These are phyloP conservation scores for Paraescarpia echinospica DNA, from an alignment of 1,140 invertebrate genomes.

Conservation along the genomic window DNA sequence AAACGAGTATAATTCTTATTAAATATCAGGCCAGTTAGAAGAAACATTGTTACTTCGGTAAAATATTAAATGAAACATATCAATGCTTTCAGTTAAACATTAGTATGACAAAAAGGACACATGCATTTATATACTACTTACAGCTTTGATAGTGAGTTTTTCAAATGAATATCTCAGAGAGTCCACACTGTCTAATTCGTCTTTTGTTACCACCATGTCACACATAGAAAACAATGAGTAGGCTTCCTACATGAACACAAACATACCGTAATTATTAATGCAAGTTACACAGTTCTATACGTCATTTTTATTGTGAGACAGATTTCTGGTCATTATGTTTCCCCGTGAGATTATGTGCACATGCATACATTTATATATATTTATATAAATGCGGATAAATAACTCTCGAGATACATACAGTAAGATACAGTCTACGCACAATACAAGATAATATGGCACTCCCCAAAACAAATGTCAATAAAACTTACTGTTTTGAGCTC, in stretches of 20 bases:
- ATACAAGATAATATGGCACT: too few species aligned
- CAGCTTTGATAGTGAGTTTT: slow-evolving; percentile 65
- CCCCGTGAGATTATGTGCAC: too few species aligned
- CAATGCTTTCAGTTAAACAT: neutral
- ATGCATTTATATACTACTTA: neutral
- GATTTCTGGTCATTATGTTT: too few species aligned
- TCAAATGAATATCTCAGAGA: slow-evolving; percentile 88
- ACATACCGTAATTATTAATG: neutral
- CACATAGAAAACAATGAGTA: slow-evolving; percentile 88
- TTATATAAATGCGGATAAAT: too few species aligned
- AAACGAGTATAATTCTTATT: too few species aligned
- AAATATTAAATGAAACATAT: neutral
- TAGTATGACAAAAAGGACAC: neutral
- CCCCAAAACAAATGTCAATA: too few species aligned
- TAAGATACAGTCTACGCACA: too few species aligned
- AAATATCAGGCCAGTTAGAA: neutral
- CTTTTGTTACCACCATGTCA: slow-evolving; percentile 80
- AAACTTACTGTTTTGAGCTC: too few species aligned
- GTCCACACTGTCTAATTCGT: slow-evolving; percentile 89
- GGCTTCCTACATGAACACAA: slow-evolving; percentile 70
- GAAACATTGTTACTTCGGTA: neutral
- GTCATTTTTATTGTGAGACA: too few species aligned
- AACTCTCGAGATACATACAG: too few species aligned
- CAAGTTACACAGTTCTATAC: neutral
- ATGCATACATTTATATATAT: too few species aligned